A percentile compares a stretch with the other conserved stretches of the same genome.
Conservation (phyloP, 2,888 invertebrate genomes). For the Drosophila atroscutellata region DNA sequence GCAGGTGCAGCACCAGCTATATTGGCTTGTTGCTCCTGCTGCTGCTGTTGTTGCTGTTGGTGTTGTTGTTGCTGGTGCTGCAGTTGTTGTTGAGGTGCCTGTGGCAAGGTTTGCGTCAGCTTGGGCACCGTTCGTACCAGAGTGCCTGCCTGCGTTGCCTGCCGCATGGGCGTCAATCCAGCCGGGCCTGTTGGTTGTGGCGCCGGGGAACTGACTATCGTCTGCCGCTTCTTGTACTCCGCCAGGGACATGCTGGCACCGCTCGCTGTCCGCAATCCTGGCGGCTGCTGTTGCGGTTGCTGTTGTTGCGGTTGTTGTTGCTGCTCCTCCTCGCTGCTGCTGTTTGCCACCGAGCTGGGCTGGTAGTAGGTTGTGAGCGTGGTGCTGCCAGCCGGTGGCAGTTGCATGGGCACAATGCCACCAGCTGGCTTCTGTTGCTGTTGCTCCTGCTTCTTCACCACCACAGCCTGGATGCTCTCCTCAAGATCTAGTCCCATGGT, state of each 20-base stretch:
- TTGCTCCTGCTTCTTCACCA: constrained; percentile 82
- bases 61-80: constrained; percentile 26
- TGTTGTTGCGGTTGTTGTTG: constrained; percentile 44
- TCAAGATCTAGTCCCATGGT: constrained; percentile 81
- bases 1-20: constrained; percentile 2
- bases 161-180: constrained; percentile 44
- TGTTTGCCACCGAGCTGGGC: constrained; percentile 36
- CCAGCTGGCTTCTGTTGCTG: constrained; percentile 59
- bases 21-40: constrained; percentile 21
- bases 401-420: constrained; percentile 26
- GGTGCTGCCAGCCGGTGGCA: constrained; percentile 58
- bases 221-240: constrained; percentile 82
- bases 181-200: constrained; percentile 40
- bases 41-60: constrained; percentile 29
- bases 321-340: constrained; percentile 77
- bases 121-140: constrained; percentile 66
- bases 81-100: constrained; percentile 34
- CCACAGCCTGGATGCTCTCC: constrained; percentile 84
- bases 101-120: constrained; percentile 32
- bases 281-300: constrained; percentile 35
- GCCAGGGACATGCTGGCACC: constrained; percentile 82
- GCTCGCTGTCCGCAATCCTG: constrained; percentile 74
- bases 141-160: constrained; percentile 37
- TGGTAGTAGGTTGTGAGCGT: constrained; percentile 81
- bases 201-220: constrained; percentile 36